Percentiles rank a stretch among this genome's conserved stretches.
Evolutionary conservation across 1,140 invertebrate genomes (phyloP).

Genomic region (Drosophila pandora): DNA sequence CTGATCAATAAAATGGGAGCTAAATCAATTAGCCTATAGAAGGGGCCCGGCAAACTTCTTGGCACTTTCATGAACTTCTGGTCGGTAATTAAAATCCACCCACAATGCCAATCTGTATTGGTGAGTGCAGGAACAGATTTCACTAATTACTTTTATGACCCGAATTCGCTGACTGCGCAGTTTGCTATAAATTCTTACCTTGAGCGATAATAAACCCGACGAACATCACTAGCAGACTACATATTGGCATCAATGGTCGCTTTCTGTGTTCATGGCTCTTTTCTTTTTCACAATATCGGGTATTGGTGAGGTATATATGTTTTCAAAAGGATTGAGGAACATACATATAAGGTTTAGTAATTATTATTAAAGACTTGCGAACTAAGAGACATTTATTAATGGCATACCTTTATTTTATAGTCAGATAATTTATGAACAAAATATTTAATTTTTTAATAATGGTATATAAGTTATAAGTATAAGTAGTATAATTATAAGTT

Average conservation of each 20-base stretch:
- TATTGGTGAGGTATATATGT: background rate
- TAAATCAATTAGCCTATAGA: constrained; percentile 53
- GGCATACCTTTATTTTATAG: background rate
- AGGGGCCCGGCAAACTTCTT: constrained; percentile 24
- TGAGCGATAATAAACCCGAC: constrained; percentile 44
- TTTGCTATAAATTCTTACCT: constrained; percentile 71
- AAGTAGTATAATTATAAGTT: too few relatives aligned
- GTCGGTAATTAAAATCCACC: constrained; percentile 54
- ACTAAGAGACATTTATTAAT: background rate
- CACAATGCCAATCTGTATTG: constrained; percentile 48
- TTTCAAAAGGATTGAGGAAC: background rate
- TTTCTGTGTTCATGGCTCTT: background rate
- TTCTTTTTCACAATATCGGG: background rate
- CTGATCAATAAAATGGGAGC: constrained; percentile 50
- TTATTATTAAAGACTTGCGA: too few relatives aligned
- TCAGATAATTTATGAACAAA: background rate
- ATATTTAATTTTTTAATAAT: background rate
- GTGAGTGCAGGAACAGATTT: constrained; percentile 58
- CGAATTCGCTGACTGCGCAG: constrained; percentile 68
- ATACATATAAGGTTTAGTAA: too few relatives aligned
- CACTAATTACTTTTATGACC: constrained; percentile 80
- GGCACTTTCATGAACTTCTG: constrained; percentile 58
- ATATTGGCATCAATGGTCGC: constrained; percentile 34
- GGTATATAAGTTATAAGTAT: too few relatives aligned
- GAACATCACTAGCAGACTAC: constrained; percentile 52